These are phyloP conservation scores for Coranthus polyacanthus DNA, from an alignment of 2,797 vertebrate genomes.

Conservation along the genomic window DNA sequence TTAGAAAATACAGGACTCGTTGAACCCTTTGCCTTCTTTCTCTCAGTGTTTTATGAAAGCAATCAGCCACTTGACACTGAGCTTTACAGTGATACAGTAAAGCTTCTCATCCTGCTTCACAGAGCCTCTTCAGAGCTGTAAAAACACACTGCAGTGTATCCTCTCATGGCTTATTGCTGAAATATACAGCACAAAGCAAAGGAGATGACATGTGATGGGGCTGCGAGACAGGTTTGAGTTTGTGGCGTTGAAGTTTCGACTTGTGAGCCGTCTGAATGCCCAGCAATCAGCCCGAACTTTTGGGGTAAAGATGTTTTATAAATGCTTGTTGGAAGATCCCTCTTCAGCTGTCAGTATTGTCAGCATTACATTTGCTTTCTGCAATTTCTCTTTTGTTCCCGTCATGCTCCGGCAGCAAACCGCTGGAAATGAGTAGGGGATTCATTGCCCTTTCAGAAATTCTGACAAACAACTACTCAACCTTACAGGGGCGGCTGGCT, in stretches of 20 bases:
- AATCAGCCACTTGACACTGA: conserved; percentile 32
- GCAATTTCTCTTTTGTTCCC: conserved; percentile 66
- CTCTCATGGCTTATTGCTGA: conserved; percentile 32
- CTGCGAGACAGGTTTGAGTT: conserved; percentile 36
- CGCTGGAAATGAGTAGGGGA: conserved; percentile 58
- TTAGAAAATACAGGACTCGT: conserved; percentile 25
- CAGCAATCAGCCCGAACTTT: conserved; percentile 42
- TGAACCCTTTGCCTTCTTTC: conserved; percentile 26
- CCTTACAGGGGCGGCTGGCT: conserved; percentile 61
- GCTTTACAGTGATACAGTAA: conserved; percentile 16
- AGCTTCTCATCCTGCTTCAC: conserved; percentile 16
- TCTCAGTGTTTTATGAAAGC: conserved; percentile 23
- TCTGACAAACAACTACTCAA: conserved; percentile 73
- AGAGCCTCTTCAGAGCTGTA: conserved; percentile 40
- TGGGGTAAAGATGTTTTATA: conserved; percentile 56
- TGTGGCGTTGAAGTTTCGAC: conserved; percentile 39
- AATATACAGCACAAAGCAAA: conserved; percentile 24
- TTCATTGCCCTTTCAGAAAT: conserved; percentile 71
- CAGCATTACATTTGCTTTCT: conserved; percentile 63
- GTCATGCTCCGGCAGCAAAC: conserved; percentile 61
- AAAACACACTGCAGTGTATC: conserved; percentile 28
- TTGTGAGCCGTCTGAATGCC: conserved; percentile 15
- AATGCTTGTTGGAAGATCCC: conserved; percentile 49
- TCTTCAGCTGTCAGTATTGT: conserved; percentile 63
- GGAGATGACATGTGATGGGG: conserved; percentile 35